These are phyloP conservation scores for Dendrocincla tyrannina DNA, from an alignment of 2,797 vertebrate species.

Conservation along the genomic window DNA sequence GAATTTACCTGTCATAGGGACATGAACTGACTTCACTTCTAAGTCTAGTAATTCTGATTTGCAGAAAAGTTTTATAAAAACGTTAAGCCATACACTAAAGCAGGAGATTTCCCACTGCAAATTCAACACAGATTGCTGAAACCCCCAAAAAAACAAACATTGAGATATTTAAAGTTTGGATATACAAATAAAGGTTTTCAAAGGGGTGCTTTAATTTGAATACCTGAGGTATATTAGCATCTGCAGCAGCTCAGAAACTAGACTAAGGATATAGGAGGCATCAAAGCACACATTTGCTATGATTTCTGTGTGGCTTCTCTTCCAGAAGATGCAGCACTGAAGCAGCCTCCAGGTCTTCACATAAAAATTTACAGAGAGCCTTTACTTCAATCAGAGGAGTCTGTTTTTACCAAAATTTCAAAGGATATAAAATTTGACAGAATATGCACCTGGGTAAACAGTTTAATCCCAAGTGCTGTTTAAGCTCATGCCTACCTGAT, in stretches of 20 bases:
- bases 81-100: accelerated
- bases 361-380: neutral
- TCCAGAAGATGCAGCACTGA: neutral
- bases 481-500: neutral
- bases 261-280: neutral
- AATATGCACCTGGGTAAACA: neutral
- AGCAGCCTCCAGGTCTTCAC: neutral
- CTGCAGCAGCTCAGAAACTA: neutral
- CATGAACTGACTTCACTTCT: neutral
- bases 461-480: neutral
- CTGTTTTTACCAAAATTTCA: neutral
- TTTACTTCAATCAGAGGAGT: neutral
- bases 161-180: neutral
- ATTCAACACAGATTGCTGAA: neutral
- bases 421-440: neutral
- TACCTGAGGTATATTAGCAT: neutral
- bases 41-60: neutral
- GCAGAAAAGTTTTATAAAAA: neutral
- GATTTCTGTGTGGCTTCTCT: neutral
- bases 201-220: neutral
- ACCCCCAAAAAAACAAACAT: neutral
- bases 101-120: neutral
- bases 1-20: neutral
- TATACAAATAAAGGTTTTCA: neutral
- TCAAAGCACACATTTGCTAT: neutral